Base-by-base conservation (phyloP, 92 coral and sea anemone species). In the Meandrina meandrites region DNA sequence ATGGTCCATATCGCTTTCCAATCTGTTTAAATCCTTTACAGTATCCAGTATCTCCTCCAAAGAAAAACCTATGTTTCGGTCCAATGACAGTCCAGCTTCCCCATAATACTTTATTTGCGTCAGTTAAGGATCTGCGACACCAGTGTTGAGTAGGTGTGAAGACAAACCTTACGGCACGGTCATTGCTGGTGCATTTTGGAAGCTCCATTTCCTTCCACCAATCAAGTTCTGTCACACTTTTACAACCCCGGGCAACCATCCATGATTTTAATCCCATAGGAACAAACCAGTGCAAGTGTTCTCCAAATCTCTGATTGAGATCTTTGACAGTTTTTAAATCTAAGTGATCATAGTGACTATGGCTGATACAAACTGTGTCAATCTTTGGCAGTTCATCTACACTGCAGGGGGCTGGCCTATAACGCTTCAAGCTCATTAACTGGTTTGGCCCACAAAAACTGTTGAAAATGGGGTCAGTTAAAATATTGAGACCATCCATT, bases 111-210 rank as follows among this genome's bases (percentile, higher is more conserved):
- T 86, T 92, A 77, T 96, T 96, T 67, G 81, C 83, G 84, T 96
- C 99, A n/a, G 45, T 81, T 48, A 95, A 22, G 15, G 92, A 90
- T 81, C 99, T 89, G 50, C 94, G 86, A 79, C 97, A 93, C 98
- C 99, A 96, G 57, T 96, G 99, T 70, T 96, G 96, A 0, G 95
- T 83, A 22, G 99, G 99, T 4, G 94, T 92, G 80, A 93, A 96
- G 54, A 92, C 90, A 87, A 96, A 95, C 84, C 88, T 91, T 15
- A 81, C 86, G 19, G 53, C 1, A 3, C 54, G 75, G 60, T 31
- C 81, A n/a, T 84, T 83, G 47, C 32, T 58, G 17, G 79, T 30
- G 18, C 70, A 67, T 35, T 88, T 84, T 27, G 80, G 85, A 45
- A 90, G 87, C 17, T 79, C 81, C 5, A 72, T 68, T 72, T 88